Conservation (phyloP, 2,797 vertebrate genomes). For the Crocodylus rhombifer region DNA sequence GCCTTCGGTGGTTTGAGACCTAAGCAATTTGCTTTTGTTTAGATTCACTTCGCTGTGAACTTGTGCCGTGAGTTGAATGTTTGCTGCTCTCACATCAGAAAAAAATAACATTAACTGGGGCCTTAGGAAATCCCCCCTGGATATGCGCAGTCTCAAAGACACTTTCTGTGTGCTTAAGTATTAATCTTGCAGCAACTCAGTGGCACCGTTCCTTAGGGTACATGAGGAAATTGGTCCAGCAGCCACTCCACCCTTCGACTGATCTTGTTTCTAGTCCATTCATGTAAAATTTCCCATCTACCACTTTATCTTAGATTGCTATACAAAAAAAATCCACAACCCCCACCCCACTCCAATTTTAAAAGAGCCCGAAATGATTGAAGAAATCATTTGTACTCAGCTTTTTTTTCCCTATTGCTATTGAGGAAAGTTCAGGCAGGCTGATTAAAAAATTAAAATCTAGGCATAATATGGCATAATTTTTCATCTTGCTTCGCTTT, state of each 20-base stretch:
- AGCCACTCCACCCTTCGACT: background rate
- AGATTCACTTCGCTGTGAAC: background rate
- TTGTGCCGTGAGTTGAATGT: background rate
- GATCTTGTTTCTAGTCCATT: background rate
- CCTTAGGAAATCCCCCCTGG: background rate
- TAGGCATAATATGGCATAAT: background rate
- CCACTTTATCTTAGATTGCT: background rate
- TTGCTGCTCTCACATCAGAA: background rate
- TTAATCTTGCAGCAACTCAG: slow-evolving; percentile 17
- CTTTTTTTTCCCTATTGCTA: background rate
- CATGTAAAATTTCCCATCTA: background rate
- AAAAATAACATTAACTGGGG: background rate
- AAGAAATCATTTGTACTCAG: background rate
- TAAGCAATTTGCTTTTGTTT: background rate
- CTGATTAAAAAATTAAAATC: background rate
- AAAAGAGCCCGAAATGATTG: background rate
- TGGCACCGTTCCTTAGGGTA: background rate
- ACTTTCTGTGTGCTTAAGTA: background rate
- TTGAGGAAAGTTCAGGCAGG: background rate
- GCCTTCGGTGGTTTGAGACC: background rate
- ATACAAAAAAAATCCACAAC: background rate
- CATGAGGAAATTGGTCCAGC: background rate
- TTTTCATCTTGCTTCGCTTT: background rate
- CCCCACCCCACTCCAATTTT: background rate
- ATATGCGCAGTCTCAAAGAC: background rate